Percentiles rank a stretch among this genome's conserved stretches.
phyloP scores from a whole-genome alignment of 2,113 vertebrate species.

The Neomonachus schauinslandi region DNA sequence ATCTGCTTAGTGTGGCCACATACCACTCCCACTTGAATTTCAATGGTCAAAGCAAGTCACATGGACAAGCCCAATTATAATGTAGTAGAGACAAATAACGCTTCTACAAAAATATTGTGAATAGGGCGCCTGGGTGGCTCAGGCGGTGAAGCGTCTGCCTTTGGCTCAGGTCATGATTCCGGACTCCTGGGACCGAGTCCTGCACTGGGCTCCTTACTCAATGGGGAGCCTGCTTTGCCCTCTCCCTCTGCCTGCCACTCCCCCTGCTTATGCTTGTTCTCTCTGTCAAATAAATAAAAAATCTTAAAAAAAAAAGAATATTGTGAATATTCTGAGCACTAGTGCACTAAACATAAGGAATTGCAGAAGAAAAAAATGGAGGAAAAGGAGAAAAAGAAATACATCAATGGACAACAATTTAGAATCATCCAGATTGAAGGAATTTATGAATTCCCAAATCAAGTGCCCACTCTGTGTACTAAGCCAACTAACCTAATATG shows the following conservation, averaged over 20 bases:
- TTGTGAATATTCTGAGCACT: not conserved
- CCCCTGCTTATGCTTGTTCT: no score
- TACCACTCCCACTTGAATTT: not conserved
- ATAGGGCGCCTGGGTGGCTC: not conserved
- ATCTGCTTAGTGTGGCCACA: not conserved
- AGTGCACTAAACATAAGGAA: not conserved
- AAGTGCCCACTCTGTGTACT: not conserved
- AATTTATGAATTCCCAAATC: not conserved
- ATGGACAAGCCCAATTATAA: not conserved
- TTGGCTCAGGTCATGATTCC: no score
- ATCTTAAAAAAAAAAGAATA: not conserved
- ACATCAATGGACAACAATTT: not conserved
- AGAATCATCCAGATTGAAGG: not conserved
- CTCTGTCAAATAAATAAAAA: no score
- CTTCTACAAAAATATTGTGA: not conserved
- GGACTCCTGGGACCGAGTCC: no score
- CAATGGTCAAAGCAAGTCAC: not conserved
- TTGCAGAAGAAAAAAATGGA: not conserved
- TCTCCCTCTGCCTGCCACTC: no score
- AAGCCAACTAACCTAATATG: not conserved
- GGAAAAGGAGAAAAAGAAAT: not conserved
- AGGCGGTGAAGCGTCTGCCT: no score
- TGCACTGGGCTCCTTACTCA: no score
- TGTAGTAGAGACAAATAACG: not conserved
- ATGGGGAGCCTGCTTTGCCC: no score